Percentiles rank a stretch among this genome's conserved stretches.
Conservation (phyloP, 2,113 vertebrate genomes). For the Raja brachyura region DNA sequence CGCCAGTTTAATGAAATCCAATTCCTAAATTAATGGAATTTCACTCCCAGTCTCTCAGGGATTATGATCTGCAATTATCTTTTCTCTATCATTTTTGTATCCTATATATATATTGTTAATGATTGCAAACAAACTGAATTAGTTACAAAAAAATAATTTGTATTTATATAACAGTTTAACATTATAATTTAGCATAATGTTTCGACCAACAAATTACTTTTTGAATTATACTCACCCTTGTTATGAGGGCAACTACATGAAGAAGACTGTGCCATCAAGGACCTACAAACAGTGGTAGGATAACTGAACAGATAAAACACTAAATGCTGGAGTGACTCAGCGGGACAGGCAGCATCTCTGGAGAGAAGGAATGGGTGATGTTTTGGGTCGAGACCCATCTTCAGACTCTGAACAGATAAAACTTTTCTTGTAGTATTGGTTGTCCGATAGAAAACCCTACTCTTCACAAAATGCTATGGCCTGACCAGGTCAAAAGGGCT, state of each 20-base stretch:
- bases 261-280: background rate
- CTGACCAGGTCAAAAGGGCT: background rate
- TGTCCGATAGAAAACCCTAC: background rate
- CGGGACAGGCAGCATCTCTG: too few relatives aligned
- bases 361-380: too few relatives aligned
- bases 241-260: background rate
- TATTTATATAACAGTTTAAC: background rate
- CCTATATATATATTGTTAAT: background rate
- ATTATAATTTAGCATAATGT: background rate
- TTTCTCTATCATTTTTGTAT: background rate
- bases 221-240: background rate
- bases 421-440: too few relatives aligned
- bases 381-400: too few relatives aligned
- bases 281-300: background rate
- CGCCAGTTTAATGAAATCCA: background rate
- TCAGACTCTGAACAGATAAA: background rate
- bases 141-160: background rate
- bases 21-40: background rate
- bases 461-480: background rate
- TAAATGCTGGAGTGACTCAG: too few relatives aligned
- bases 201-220: background rate
- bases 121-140: background rate
- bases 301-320: background rate
- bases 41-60: background rate
- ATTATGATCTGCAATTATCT: background rate